These are phyloP conservation scores for Macaria liturata DNA, from an alignment of 2,888 invertebrate species.

Conservation along the genomic window DNA sequence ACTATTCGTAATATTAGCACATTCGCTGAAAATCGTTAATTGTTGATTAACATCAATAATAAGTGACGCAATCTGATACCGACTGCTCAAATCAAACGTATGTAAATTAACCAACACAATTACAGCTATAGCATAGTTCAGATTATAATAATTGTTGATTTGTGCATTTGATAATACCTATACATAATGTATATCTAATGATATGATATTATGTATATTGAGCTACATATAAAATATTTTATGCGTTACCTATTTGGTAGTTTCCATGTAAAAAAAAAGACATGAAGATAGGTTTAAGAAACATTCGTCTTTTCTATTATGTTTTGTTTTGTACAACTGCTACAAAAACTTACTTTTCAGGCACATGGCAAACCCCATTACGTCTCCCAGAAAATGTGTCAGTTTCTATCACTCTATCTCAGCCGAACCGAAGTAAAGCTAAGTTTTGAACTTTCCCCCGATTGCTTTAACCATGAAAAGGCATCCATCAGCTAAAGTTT, in stretches of 20 bases:
- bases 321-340: no score
- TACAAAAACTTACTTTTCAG: no score
- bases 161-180: no score
- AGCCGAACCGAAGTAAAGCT: constrained; percentile 11
- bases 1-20: constrained; percentile 7
- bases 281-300: no score
- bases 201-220: no score
- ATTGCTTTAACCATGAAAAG: constrained; percentile 23
- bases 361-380: not conserved
- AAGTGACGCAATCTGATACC: constrained; percentile 8
- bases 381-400: not conserved
- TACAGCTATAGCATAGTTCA: no score
- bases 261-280: no score
- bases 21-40: constrained; percentile 9
- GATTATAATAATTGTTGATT: no score
- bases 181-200: no score
- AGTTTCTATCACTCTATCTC: constrained; percentile 9
- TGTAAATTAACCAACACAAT: constrained; percentile 17
- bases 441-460: constrained; percentile 14
- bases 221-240: no score
- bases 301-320: no score
- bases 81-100: constrained; percentile 14
- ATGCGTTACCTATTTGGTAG: no score
- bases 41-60: constrained; percentile 21
- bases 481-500: constrained; percentile 25